Evolutionary conservation across 2,888 invertebrate genomes (phyloP), one percentile per base, ranked within the genome.

Genomic region (Pseudoips prasinana): DNA sequence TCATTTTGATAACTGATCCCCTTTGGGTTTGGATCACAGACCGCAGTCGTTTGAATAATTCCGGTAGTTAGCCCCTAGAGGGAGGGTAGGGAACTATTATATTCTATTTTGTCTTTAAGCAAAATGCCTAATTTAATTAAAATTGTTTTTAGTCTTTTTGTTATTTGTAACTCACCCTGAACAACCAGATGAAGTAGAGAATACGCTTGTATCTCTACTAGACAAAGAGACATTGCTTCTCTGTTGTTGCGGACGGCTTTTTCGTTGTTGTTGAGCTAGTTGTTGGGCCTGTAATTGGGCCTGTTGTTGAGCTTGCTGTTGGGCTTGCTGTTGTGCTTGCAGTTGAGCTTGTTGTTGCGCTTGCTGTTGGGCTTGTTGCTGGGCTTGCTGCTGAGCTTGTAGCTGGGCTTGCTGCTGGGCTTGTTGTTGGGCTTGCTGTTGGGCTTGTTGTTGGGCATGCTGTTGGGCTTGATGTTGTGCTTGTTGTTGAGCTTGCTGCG

Each of bases 181-280:
- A 49, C 86, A 85, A 0, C 83, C 84, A 0, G 86, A 86, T 0
- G 84, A 85, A 0, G 87, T 84, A 0, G 87, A 89, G 43, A 81
- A 87, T 1, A 88, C 82, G 31, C 89, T 89, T 0, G 84, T 82
- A 29, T 89, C 89, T 8, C 89, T 56, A 50, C 89, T 89, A 0
- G 83, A 83, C 0, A 82, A 49, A 0, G 85, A 83, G n/a, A 76
- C 66, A 7, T 64, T 52, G 8, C 65, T 59, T 59, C 73, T 26
- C 32, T 60, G 63, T 25, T 61, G 52, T 25, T 61, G 56, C 14
- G 50, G 57, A 7, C 55, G 46, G 7, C 37, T 35, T 29, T 49
- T 34, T 26, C 46, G 39, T 7, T 29, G 20, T 14, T n/a, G n/a
- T 18, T 18, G 33, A 0, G 38, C 17, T 5, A 42, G 46, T 19